Conservation (phyloP, 2,888 invertebrate species). For the Gisinianus flammeolus region DNA sequence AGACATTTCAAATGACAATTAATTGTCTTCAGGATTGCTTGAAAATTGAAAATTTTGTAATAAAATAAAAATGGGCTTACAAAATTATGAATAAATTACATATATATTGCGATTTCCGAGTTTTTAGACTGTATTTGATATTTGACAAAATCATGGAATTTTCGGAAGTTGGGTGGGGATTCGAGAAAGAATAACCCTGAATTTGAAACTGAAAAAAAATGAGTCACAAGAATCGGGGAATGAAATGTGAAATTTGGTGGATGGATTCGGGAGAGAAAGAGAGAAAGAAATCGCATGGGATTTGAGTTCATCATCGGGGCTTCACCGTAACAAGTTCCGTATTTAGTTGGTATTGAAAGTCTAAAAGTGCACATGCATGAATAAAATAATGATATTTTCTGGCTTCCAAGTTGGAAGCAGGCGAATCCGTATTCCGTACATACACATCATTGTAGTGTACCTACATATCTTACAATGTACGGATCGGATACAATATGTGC, state of each 20-base stretch:
- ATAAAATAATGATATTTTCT: conserved; percentile 32
- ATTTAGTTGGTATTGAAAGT: background rate
- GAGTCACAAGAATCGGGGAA: background rate
- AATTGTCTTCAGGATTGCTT: too few relatives aligned
- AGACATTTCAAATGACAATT: too few relatives aligned
- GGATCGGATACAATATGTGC: background rate
- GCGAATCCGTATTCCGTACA: too few relatives aligned
- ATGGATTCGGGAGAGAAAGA: too few relatives aligned
- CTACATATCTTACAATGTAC: background rate
- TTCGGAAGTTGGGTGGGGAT: too few relatives aligned
- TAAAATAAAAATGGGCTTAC: too few relatives aligned
- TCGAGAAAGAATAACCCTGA: too few relatives aligned
- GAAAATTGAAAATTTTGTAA: too few relatives aligned
- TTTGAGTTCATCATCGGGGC: conserved; percentile 20
- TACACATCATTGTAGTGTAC: background rate
- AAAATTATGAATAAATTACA: too few relatives aligned
- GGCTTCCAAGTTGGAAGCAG: background rate
- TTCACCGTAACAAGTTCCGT: conserved; percentile 23
- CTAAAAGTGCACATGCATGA: conserved; percentile 29
- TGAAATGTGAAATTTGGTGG: conserved; percentile 7
- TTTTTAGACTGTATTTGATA: too few relatives aligned
- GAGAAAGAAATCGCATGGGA: conserved; percentile 24
- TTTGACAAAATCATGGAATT: too few relatives aligned
- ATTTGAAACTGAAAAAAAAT: background rate
- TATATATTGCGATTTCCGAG: too few relatives aligned